Percentiles rank a stretch among this genome's conserved stretches.
phyloP scores from a whole-genome alignment of 2,797 vertebrate genomes.

The Peromyscus nudipes region DNA sequence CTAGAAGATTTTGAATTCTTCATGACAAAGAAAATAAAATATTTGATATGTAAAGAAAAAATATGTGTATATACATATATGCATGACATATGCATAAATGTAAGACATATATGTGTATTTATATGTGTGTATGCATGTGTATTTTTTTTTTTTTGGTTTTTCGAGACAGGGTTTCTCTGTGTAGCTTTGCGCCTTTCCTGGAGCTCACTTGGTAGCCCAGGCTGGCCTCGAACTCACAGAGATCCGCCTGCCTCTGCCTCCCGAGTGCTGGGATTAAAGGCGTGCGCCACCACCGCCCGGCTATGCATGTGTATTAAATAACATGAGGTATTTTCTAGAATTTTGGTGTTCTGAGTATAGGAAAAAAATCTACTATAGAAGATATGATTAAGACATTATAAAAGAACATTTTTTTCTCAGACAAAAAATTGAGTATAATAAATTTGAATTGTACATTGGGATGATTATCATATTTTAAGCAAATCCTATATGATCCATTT shows the following conservation, averaged over 20 bases:
- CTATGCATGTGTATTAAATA: background rate
- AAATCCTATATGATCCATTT: constrained; percentile 2
- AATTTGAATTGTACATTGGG: background rate
- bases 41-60: background rate
- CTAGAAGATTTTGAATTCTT: background rate
- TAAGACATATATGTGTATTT: background rate
- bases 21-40: background rate
- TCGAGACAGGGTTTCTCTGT: too few species aligned
- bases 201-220: too few species aligned
- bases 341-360: background rate
- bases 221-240: too few species aligned
- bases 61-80: background rate
- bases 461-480: background rate
- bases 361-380: background rate
- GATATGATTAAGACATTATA: background rate
- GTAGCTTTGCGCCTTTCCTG: too few species aligned
- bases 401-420: background rate
- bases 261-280: too few species aligned
- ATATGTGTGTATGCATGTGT: background rate
- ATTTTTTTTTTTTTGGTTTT: too few species aligned
- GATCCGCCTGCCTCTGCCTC: too few species aligned
- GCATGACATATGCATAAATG: background rate
- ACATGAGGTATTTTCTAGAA: background rate
- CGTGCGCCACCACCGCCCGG: too few species aligned
- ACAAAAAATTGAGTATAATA: constrained; percentile 26